Percentiles rank a stretch among this genome's conserved stretches.
These are phyloP conservation scores for Albula goreensis DNA, from an alignment of 2,113 vertebrate species.

Conservation along the genomic window DNA sequence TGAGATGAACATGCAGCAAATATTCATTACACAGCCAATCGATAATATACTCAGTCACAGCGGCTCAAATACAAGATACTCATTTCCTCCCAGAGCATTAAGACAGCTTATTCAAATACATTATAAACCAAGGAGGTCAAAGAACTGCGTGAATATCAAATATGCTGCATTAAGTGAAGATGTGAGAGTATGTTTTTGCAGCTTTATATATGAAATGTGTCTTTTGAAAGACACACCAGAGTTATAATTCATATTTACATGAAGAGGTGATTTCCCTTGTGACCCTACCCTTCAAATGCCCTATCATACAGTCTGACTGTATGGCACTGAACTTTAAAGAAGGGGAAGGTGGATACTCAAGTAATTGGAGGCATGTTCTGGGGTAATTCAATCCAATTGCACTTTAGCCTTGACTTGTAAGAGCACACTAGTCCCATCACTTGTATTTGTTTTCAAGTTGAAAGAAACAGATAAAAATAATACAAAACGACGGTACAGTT, in stretches of 20 bases:
- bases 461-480: not conserved
- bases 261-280: not conserved
- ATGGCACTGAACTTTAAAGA: not conserved
- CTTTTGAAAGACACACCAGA: not conserved
- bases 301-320: not conserved
- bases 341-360: constrained; percentile 3
- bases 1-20: not conserved
- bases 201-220: not conserved
- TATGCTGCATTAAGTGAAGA: not conserved
- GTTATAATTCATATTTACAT: not conserved
- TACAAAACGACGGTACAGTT: constrained; percentile 6
- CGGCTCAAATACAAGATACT: not conserved
- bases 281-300: constrained; percentile 5
- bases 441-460: constrained; percentile 16
- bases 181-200: not conserved
- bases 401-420: constrained; percentile 4
- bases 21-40: constrained; percentile 25
- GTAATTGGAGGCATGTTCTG: not conserved
- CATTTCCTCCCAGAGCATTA: not conserved
- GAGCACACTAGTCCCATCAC: not conserved
- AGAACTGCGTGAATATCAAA: not conserved
- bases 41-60: constrained; percentile 21
- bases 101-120: not conserved
- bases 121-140: not conserved
- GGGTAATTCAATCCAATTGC: constrained; percentile 1